These are phyloP conservation scores for Aphelenchoides bicaudatus DNA, from an alignment of 2,888 invertebrate genomes.

Conservation along the genomic window DNA sequence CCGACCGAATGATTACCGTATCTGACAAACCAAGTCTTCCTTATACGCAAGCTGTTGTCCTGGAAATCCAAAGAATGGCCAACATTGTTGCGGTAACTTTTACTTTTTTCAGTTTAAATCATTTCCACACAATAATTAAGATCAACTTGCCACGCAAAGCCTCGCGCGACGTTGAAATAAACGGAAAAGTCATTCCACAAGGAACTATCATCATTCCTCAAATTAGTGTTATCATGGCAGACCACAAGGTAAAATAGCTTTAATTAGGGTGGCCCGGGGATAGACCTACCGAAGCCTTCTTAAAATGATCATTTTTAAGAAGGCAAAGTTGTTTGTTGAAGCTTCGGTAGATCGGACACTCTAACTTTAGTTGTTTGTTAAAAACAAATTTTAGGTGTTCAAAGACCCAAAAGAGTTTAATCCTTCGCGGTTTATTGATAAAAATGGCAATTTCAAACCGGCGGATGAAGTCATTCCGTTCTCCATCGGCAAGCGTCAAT, in stretches of 20 bases:
- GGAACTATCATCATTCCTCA: slow-evolving; percentile 19
- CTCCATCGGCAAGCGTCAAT: slow-evolving; percentile 19
- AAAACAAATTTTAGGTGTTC: slow-evolving; percentile 13
- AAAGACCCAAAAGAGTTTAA: slow-evolving; percentile 16
- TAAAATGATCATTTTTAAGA: no score
- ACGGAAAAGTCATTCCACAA: slow-evolving; percentile 16
- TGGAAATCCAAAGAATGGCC: slow-evolving; percentile 12
- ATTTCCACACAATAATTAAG: no score
- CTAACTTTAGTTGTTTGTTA: no score
- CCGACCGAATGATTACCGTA: slow-evolving; percentile 30
- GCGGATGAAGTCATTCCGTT: slow-evolving; percentile 20
- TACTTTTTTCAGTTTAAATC: no score
- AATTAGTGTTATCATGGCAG: slow-evolving; percentile 15
- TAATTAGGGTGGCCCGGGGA: no score
- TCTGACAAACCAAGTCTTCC: slow-evolving; percentile 28
- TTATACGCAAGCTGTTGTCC: slow-evolving; percentile 31
- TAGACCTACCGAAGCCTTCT: no score
- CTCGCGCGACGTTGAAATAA: slow-evolving; percentile 21
- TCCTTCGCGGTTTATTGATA: slow-evolving; percentile 19
- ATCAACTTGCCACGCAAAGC: slow-evolving; percentile 20
- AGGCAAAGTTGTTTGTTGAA: no score
- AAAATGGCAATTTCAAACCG: slow-evolving; percentile 16
- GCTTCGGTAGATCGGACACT: no score
- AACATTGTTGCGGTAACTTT: slow-evolving; percentile 15
- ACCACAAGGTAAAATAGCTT: slow-evolving; percentile 24